A percentile compares a stretch with the other conserved stretches of the same genome.
Conservation (phyloP, 2,888 invertebrate species). For the Pyrrhia umbra region DNA sequence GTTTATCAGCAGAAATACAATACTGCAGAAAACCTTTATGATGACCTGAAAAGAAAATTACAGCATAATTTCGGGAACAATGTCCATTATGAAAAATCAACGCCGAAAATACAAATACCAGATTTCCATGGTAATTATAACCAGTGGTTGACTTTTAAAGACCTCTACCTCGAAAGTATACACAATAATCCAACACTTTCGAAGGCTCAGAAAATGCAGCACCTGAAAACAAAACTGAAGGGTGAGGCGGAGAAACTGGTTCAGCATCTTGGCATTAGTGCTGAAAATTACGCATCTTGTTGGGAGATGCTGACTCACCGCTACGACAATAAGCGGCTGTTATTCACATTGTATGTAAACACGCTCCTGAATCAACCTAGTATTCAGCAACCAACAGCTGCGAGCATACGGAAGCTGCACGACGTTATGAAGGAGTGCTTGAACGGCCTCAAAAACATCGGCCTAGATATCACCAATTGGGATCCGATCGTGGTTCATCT, state of each 20-base stretch:
- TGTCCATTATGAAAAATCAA: slow-evolving; percentile 15
- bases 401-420: neutral
- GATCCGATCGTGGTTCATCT: neutral
- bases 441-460: neutral
- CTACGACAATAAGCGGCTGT: slow-evolving; percentile 19
- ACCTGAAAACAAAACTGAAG: slow-evolving; percentile 9
- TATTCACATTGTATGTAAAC: neutral
- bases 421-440: slow-evolving; percentile 2
- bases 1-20: slow-evolving; percentile 21
- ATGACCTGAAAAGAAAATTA: slow-evolving; percentile 1
- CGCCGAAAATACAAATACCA: slow-evolving; percentile 18
- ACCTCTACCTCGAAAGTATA: no score
- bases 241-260: slow-evolving; percentile 3
- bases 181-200: no score
- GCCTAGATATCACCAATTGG: neutral
- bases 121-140: no score
- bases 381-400: no score
- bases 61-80: slow-evolving; percentile 22
- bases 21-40: slow-evolving; percentile 8
- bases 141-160: no score
- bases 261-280: slow-evolving; percentile 4
- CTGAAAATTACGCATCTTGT: neutral
- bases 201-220: slow-evolving; percentile 20
- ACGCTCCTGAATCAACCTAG: no score
- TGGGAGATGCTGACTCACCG: slow-evolving; percentile 7